Base-by-base conservation (phyloP, 2,113 vertebrate genomes). In the Hiodon tergisus region DNA sequence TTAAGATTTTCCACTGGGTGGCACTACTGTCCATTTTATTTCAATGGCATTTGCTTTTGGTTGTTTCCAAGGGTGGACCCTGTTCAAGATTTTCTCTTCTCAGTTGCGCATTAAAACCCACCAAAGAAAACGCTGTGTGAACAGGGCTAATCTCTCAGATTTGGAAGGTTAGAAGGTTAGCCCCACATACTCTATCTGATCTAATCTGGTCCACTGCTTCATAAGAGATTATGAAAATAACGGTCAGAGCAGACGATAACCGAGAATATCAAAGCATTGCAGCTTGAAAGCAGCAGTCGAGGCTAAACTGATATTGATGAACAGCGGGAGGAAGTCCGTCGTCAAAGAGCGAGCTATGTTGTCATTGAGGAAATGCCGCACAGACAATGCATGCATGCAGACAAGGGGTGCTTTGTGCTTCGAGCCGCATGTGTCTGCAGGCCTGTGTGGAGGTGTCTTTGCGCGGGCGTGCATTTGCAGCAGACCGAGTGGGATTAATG, bases 1-100 rank as follows among this genome's bases (percentile, higher is more conserved):
- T 3, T 31, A 2, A 0, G 0, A 6, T 68, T 3, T 69, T 48
- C 82, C 88, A 78, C 74, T 85, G 76, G 86, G 76, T 85, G 86
- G 82, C 85, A 87, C 79, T 80, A 75, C 82, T 83, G 59, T 65
- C 51, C 58, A 71, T 59, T 74, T 78, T 71, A 79, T 72, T 75
- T 55, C 50, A 80, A 75, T 4, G 8, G 51, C 9, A 63, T 54
- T 17, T 48, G 4, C 31, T 3, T 4, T 8, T 11, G 16, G 9
- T 13, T 71, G 14, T 71, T 47, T 6, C 55, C 13, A 54, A 6
- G 16, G n/a, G 71, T 72, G 31, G 31, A 31, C 31, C 31, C 31
- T 31, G 31, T 31, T 31, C 31, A 31, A 31, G 31, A 52, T 72
- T 72, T 72, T 62, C 16, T 59, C 31, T n/a, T 72, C 57, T 66